Evolutionary conservation across 1,140 invertebrate species (phyloP).

Genomic region (Planococcus citri): DNA sequence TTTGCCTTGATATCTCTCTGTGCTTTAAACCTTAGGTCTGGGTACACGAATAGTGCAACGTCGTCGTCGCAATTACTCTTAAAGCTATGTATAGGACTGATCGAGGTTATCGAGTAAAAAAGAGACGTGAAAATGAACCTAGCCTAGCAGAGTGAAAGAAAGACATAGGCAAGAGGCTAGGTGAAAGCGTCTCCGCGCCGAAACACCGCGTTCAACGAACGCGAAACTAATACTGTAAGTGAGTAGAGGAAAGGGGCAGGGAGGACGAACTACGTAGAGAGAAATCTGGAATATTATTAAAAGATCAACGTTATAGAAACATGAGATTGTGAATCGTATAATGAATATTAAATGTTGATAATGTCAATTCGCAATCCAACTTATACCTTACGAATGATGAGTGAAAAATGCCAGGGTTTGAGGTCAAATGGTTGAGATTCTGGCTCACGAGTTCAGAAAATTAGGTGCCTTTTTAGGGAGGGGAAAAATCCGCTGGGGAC

Average conservation of each 20-base stretch:
- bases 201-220: too few relatives aligned
- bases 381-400: too few relatives aligned
- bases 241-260: too few relatives aligned
- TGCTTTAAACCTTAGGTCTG: too few relatives aligned
- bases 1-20: too few relatives aligned
- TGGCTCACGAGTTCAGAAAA: too few relatives aligned
- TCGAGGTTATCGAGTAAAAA: neutral
- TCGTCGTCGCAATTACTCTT: too few relatives aligned
- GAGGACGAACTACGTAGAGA: neutral
- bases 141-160: neutral
- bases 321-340: neutral
- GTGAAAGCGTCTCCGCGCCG: neutral
- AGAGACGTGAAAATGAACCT: neutral
- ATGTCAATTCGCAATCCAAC: neutral
- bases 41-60: too few relatives aligned
- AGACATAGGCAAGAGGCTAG: neutral
- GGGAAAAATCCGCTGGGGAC: too few relatives aligned
- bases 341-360: neutral
- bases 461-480: too few relatives aligned
- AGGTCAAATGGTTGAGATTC: too few relatives aligned
- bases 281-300: neutral
- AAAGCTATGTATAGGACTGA: neutral
- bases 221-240: neutral
- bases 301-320: neutral
- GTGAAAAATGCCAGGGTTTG: neutral